These are phyloP conservation scores for Helicoverpa assulta DNA, from an alignment of 2,888 invertebrate species.

Conservation along the genomic window DNA sequence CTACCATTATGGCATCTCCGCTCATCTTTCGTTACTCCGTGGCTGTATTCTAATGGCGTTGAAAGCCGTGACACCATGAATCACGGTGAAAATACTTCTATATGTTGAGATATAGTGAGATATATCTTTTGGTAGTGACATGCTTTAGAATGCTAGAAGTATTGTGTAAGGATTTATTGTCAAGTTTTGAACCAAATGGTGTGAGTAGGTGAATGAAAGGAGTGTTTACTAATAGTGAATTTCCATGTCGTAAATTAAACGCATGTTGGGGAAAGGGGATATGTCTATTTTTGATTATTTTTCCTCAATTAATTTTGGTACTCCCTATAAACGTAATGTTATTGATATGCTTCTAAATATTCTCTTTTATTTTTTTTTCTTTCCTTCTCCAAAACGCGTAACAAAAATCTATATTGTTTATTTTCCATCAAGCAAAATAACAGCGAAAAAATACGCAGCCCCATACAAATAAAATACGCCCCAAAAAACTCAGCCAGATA, in stretches of 20 bases:
- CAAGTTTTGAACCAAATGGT: constrained; percentile 31
- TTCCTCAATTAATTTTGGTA: too few relatives aligned
- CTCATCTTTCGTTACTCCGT: too few relatives aligned
- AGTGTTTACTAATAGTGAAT: background rate
- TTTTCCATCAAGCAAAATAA: constrained; percentile 10
- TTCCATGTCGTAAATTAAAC: background rate
- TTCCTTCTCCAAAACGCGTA: background rate
- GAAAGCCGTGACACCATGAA: constrained; percentile 42
- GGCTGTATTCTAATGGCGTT: constrained; percentile 24
- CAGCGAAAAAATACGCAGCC: background rate
- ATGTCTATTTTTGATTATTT: too few relatives aligned
- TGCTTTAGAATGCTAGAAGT: constrained; percentile 26
- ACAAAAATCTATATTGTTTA: background rate
- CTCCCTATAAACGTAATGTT: background rate
- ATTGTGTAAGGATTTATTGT: constrained; percentile 54
- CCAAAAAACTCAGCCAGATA: constrained; percentile 6
- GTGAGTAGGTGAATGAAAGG: constrained; percentile 11
- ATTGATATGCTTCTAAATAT: background rate
- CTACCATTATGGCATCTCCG: too few relatives aligned
- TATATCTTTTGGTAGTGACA: constrained; percentile 57
- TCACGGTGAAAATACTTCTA: constrained; percentile 39
- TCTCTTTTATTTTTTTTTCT: too few relatives aligned
- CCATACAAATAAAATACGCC: too few relatives aligned
- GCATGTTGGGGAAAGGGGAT: too few relatives aligned
- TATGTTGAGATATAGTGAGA: constrained; percentile 43